These are phyloP conservation scores for Escarpia spicata DNA, from an alignment of 2,888 invertebrate species.

Conservation along the genomic window DNA sequence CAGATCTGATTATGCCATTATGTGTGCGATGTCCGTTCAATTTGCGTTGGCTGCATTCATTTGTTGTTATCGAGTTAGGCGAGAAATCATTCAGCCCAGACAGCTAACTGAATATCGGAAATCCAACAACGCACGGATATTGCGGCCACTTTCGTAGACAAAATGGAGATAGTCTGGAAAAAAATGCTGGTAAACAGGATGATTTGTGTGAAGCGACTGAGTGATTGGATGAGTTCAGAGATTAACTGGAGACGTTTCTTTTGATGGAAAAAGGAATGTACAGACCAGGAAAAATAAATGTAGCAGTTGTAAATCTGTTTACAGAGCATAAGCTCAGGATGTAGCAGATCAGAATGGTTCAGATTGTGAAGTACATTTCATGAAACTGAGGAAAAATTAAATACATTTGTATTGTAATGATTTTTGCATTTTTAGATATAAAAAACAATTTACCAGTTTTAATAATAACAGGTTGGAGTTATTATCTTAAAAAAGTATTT, in stretches of 20 bases:
- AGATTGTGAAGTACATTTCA: background rate
- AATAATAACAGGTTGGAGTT: too few species aligned
- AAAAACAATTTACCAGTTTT: too few species aligned
- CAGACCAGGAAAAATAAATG: background rate
- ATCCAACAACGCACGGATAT: background rate
- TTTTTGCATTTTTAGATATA: too few species aligned
- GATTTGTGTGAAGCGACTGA: background rate
- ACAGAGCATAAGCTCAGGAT: background rate
- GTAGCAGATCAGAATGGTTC: background rate
- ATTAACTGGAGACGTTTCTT: background rate
- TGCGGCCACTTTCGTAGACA: background rate
- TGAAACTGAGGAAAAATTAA: too few species aligned
- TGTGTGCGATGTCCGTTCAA: constrained; percentile 3
- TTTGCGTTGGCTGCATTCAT: background rate
- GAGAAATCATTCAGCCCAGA: background rate
- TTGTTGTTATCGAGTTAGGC: background rate
- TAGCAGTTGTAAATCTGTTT: background rate
- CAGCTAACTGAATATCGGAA: background rate
- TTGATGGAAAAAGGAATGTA: too few species aligned
- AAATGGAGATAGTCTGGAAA: background rate
- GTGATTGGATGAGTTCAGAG: background rate
- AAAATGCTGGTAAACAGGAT: background rate
- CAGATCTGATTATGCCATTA: background rate
- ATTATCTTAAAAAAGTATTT: too few species aligned
- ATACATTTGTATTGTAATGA: too few species aligned